Conservation (phyloP, 2,113 vertebrate species). For the Oreotragus oreotragus region DNA sequence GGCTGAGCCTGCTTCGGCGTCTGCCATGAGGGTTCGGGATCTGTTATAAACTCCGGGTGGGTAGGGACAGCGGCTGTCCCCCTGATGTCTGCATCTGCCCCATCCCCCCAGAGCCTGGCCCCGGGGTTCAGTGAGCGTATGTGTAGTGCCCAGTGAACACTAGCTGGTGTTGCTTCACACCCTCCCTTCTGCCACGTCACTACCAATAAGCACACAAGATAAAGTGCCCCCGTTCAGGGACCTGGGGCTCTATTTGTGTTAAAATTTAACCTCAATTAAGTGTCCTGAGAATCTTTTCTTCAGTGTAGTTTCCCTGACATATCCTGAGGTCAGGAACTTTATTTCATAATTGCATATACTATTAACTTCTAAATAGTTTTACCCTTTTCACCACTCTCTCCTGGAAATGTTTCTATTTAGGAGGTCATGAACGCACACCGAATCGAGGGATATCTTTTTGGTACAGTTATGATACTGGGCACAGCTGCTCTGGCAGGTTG, state of each 20-base stretch:
- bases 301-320: not conserved
- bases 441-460: not conserved
- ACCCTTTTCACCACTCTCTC: not conserved
- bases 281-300: not conserved
- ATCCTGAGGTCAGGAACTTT: not conserved
- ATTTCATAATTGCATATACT: not conserved
- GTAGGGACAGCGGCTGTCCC: not conserved
- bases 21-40: not conserved
- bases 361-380: not conserved
- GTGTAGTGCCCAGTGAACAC: not conserved
- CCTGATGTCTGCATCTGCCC: accelerated
- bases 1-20: not conserved
- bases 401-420: not conserved
- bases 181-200: not conserved
- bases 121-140: accelerated
- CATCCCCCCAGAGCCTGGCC: not conserved
- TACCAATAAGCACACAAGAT: not conserved
- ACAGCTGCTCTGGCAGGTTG: not conserved
- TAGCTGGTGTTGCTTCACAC: not conserved
- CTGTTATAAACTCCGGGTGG: not conserved
- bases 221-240: not conserved
- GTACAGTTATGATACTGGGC: not conserved
- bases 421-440: not conserved
- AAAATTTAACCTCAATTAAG: not conserved
- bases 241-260: not conserved